Evolutionary conservation across 2,888 invertebrate genomes (phyloP), one percentile per base, ranked within the genome.

Genomic region (Ptychoptera albimana): DNA sequence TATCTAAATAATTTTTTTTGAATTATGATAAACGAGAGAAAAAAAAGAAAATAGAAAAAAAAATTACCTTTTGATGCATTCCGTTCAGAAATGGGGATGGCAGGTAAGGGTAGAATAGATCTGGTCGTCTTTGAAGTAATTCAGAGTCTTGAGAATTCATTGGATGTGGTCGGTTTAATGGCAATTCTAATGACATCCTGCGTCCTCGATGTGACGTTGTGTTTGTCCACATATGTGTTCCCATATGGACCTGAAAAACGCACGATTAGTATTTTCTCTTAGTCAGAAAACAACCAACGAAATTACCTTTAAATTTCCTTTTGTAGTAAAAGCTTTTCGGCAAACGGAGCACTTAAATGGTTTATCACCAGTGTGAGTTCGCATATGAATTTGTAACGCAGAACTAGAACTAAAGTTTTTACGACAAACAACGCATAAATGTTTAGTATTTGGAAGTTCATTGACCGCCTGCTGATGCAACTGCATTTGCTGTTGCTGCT

Each of bases 401-500:
- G 93, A 93, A 57, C 91, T 92, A 55, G 93, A 93, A 50, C 93
- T 92, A 75, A 97, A 97, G 73, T 93, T 93, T 74, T 97, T 93
- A 70, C 91, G 86, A 73, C 97, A 97, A 57, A 94, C 91, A 59
- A 87, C 85, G 72, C 97, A 97, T 66, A 92, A 82, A 71, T 96
- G 96, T 71, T 93, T 93, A 42, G 60, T 62, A 45, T 64, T 65
- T 13, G 23, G 23, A 23, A 23, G 23, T 7, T 23, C 23, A 23
- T 23, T 23, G 23, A 23, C 23, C 7, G 23, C 23, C 23, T 23
- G 23, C 7, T 23, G 23, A 23, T 23, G 23, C 7, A 23, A 7
- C 7, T 23, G 23, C 23, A 23, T 23, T 23, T 23, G 23, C 7
- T 23, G 23, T 23, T 23, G 23, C 23, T 23, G 23, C 23, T 30